Evolutionary conservation across 2,888 invertebrate genomes (phyloP), one percentile per base, ranked within the genome.

Genomic region (Tetranychus piercei): DNA sequence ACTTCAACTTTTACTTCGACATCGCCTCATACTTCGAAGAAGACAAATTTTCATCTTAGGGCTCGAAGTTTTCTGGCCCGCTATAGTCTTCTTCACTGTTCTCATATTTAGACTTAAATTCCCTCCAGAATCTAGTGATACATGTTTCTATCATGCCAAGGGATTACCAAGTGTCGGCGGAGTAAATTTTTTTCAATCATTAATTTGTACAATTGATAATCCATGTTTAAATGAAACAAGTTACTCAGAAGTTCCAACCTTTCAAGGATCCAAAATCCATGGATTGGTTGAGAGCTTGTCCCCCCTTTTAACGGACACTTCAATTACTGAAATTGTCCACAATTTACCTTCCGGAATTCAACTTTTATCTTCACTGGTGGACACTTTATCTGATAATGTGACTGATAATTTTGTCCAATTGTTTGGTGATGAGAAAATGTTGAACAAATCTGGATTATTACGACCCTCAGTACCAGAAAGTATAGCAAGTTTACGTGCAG

Each of bases 31-130:
- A n/a, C 71, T 79, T 11, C 76, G 78, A 20, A 69, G 75, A 11
- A 73, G 79, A 71, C 78, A 78, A 74, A 77, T 78, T 74, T 73
- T 70, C 15, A 78, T 78, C 7, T 74, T 79, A 69, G 67, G 76
- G n/a, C 74, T 79, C 22, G 79, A 79, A 73, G 65, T 79, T 44
- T 75, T 79, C 72, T 79, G 79, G 79, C 79, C 79, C 7, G 77
- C 78, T 9, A 70, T 77, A 20, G 78, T 79, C 20, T 79, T 79
- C 67, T 72, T 78, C 44, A 76, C 78, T 22, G 77, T 79, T 3
- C 75, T 79, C 73, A 73, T 75, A 34, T 75, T 78, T 6, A 66
- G 79, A 74, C 75, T 76, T 43, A 74, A 78, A 9, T 77, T 79
- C 65, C 79, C 79, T 43, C 77, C 79, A 15, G 74, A 75, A 66